These are phyloP conservation scores for Colostygia pectinataria DNA, from an alignment of 2,888 invertebrate genomes.

Conservation along the genomic window DNA sequence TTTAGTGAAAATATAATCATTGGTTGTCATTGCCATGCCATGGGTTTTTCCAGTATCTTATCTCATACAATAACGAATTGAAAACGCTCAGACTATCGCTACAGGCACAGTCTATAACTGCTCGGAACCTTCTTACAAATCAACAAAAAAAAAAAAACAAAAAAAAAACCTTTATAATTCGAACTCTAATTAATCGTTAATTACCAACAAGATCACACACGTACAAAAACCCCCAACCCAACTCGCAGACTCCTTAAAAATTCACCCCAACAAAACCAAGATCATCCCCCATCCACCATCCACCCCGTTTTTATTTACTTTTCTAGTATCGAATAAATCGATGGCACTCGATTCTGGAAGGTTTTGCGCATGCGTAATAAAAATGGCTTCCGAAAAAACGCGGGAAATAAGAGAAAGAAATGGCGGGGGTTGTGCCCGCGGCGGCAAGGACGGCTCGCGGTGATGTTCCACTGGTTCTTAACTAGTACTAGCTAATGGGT, in stretches of 20 bases:
- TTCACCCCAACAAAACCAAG: slow-evolving; percentile 37
- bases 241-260: slow-evolving; percentile 31
- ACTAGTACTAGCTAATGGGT: slow-evolving; percentile 30
- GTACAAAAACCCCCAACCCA: slow-evolving; percentile 22
- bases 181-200: slow-evolving; percentile 16
- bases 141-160: background rate
- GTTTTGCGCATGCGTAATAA: slow-evolving; percentile 69
- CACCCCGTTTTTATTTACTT: slow-evolving; percentile 62
- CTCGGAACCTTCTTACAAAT: background rate
- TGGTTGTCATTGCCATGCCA: too few species aligned
- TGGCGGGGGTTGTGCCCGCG: slow-evolving; percentile 47
- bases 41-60: too few species aligned
- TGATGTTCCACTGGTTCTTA: slow-evolving; percentile 24
- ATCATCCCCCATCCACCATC: slow-evolving; percentile 37
- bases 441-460: slow-evolving; percentile 54
- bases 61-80: too few species aligned
- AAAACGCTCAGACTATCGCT: too few species aligned
- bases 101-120: too few species aligned
- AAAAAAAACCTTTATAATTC: background rate
- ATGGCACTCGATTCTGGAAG: slow-evolving; percentile 43
- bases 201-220: slow-evolving; percentile 19
- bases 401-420: slow-evolving; percentile 80
- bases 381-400: slow-evolving; percentile 78
- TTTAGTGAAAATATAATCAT: too few species aligned
- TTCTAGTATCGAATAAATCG: slow-evolving; percentile 64